Percentiles rank a stretch among this genome's conserved stretches.
Conservation (phyloP, 2,888 invertebrate genomes). For the Phyto melanocephala region DNA sequence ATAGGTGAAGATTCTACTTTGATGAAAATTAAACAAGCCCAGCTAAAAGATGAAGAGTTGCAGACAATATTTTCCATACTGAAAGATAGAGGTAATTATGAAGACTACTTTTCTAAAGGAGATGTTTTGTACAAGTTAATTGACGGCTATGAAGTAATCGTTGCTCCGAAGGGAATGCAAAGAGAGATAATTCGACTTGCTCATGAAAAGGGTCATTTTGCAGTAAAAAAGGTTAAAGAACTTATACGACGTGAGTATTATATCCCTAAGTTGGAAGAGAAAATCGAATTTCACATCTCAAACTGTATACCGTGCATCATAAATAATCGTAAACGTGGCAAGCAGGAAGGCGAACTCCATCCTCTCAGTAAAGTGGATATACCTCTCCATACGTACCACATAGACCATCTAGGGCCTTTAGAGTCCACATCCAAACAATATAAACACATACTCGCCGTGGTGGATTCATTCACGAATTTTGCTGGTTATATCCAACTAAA, state of each 20-base stretch:
- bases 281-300: slow-evolving; percentile 37
- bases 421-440: slow-evolving; percentile 65
- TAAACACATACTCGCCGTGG: slow-evolving; percentile 48
- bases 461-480: slow-evolving; percentile 54
- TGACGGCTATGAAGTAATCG: slow-evolving; percentile 34
- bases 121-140: slow-evolving; percentile 54
- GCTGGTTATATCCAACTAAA: slow-evolving; percentile 36
- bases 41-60: slow-evolving; percentile 51
- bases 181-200: slow-evolving; percentile 47
- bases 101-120: slow-evolving; percentile 52
- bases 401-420: slow-evolving; percentile 57
- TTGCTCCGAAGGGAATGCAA: slow-evolving; percentile 37
- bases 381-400: slow-evolving; percentile 71
- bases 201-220: slow-evolving; percentile 53
- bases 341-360: slow-evolving; percentile 71
- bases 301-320: slow-evolving; percentile 63
- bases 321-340: slow-evolving; percentile 67
- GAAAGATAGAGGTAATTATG: slow-evolving; percentile 6
- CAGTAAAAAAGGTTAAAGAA: slow-evolving; percentile 44
- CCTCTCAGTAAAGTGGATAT: slow-evolving; percentile 70
- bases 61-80: slow-evolving; percentile 45
- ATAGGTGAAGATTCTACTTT: slow-evolving; percentile 14
- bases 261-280: slow-evolving; percentile 55
- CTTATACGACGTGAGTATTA: slow-evolving; percentile 43
- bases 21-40: slow-evolving; percentile 46